Conservation (phyloP, 2,888 invertebrate species). For the Smittia aterrima region DNA sequence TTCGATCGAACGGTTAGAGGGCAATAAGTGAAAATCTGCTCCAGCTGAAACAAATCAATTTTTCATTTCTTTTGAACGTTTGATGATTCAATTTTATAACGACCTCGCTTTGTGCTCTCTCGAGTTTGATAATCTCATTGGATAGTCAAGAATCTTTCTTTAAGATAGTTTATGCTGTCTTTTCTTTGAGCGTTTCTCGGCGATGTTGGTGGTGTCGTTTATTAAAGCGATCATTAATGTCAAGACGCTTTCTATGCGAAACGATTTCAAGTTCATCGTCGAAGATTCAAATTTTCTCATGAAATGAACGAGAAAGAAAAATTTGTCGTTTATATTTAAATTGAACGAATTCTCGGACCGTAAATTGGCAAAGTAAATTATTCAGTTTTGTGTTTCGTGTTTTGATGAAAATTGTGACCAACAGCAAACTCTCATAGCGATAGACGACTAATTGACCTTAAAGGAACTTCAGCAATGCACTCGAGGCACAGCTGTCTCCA, state of each 20-base stretch:
- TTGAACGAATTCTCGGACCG: not conserved
- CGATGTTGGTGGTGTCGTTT: slow-evolving; percentile 14
- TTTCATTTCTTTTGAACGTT: not conserved
- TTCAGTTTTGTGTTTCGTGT: not conserved
- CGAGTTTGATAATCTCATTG: not conserved
- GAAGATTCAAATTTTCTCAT: too few species aligned
- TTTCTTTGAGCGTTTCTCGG: not conserved
- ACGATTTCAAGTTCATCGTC: not conserved
- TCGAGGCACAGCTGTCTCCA: not conserved
- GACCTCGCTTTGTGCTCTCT: not conserved
- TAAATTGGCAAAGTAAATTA: not conserved
- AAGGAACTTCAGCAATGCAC: not conserved
- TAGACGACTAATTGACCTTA: slow-evolving; percentile 28
- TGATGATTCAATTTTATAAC: not conserved
- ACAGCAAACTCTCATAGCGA: not conserved
- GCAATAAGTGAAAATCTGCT: too few species aligned
- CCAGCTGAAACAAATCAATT: not conserved
- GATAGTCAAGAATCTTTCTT: not conserved
- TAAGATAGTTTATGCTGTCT: too few species aligned
- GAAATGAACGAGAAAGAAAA: too few species aligned
- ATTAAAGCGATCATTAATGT: not conserved
- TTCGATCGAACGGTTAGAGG: too few species aligned
- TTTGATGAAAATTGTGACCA: not conserved
- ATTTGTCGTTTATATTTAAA: not conserved
- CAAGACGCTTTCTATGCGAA: not conserved